Evolutionary conservation across 23 tunicate species (phyloP).

Genomic region (Aplidium turbinatum): DNA sequence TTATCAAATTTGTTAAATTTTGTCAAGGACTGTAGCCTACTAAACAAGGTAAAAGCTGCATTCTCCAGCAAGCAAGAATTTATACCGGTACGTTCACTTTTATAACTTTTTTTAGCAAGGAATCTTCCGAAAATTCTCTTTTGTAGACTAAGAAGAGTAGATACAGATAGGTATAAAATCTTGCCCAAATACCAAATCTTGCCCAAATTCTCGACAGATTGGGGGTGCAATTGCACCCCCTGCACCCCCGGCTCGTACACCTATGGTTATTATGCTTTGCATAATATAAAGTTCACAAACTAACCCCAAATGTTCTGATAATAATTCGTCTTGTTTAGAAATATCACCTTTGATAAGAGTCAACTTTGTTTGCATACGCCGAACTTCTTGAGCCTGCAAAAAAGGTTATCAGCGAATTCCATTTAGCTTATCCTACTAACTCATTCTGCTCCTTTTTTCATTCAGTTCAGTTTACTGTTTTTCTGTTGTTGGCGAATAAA

Average conservation of each 20-base stretch:
- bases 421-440: too few relatives aligned
- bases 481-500: too few relatives aligned
- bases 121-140: not conserved
- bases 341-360: slow-evolving; percentile 44
- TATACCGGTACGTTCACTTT: too few relatives aligned
- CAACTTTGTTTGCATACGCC: slow-evolving; percentile 23
- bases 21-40: not conserved
- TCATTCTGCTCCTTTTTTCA: too few relatives aligned
- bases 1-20: not conserved
- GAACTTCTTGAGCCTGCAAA: slow-evolving; percentile 39
- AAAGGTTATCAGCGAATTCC: too few relatives aligned
- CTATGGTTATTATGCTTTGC: too few relatives aligned
- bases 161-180: not conserved
- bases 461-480: too few relatives aligned
- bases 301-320: slow-evolving; percentile 63
- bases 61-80: too few relatives aligned
- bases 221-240: not conserved
- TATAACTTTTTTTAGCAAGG: not conserved
- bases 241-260: not conserved
- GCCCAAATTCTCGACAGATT: too few relatives aligned
- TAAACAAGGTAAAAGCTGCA: too few relatives aligned
- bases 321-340: slow-evolving; percentile 55
- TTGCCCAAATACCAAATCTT: too few relatives aligned
- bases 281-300: too few relatives aligned
- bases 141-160: not conserved